Evolutionary conservation across 2,797 vertebrate genomes (phyloP).

Genomic region (Agapornis canus): DNA sequence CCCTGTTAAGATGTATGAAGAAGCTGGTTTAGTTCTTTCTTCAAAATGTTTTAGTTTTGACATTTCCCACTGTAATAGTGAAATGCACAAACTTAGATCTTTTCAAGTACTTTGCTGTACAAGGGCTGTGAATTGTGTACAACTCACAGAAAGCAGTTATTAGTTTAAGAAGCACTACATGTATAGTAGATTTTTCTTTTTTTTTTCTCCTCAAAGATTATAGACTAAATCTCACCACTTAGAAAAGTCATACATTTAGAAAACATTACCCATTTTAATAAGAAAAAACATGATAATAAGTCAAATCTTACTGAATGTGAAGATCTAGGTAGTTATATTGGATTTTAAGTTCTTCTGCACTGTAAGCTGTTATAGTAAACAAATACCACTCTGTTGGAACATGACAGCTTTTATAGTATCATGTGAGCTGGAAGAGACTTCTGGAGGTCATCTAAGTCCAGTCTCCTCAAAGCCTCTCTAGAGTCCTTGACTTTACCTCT

Average conservation of each 20-base stretch:
- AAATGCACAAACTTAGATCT: background rate
- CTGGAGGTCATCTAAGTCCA: background rate
- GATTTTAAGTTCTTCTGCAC: background rate
- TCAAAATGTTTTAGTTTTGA: background rate
- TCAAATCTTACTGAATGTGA: background rate
- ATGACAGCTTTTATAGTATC: background rate
- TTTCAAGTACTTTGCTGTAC: background rate
- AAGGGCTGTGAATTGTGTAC: background rate
- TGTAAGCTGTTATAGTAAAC: background rate
- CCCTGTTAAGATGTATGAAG: background rate
- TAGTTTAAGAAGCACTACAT: background rate
- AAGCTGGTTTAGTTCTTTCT: background rate
- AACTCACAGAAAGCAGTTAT: background rate
- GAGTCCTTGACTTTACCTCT: background rate
- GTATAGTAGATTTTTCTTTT: background rate
- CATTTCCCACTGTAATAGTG: background rate
- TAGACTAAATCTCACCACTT: background rate
- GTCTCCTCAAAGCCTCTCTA: background rate
- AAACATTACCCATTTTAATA: background rate
- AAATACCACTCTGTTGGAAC: background rate
- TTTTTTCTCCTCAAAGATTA: background rate
- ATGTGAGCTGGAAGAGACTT: background rate
- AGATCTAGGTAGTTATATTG: background rate
- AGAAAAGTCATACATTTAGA: background rate
- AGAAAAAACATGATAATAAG: background rate